Evolutionary conservation across 1,140 invertebrate genomes (phyloP), one percentile per base, ranked within the genome.

Genomic region (Physella acuta): DNA sequence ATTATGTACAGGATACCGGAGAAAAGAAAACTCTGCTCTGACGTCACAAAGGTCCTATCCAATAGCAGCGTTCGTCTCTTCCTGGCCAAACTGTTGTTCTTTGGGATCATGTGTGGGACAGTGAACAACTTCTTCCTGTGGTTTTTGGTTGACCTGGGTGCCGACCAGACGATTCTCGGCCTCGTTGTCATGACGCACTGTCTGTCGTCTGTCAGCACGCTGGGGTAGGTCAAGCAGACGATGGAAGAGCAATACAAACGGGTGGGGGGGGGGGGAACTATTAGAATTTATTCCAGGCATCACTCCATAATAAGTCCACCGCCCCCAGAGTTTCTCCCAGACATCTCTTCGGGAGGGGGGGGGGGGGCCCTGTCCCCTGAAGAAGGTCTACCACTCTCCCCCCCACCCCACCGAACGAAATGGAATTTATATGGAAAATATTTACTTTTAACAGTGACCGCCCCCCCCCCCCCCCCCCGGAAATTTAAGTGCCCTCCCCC

Each of bases 141-240:
- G 73, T 74, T 44, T 55, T 37, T 74, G 52, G 36, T 39, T 1
- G 73, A 74, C 26, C 17, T 74, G 30, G 69, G 73, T 0, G 36
- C 36, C 14, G 28, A 36, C 31, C 66, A 69, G 55, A 56, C 51
- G 4, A 39, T 37, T 2, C 55, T 74, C 53, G 73, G 60, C 1
- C 31, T 68, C 24, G 49, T 30, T 30, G 37, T 71, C 28, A 44
- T 74, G 24, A 33, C 64, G n/a, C 31, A 74, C 56, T 74, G 73
- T 30, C 3, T 66, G 2, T 68, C 73, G 20, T 68, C 69, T 3
- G 49, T 94, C 63, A 92, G 92, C 11, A 86, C 93, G 33, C 84
- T 93, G 2, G 89, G 91, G 3, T 84, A 92, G 24, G 92, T 91
- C 11, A 17, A 2, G 26, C 16, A 52, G n/a, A n/a, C n/a, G n/a